Base-by-base conservation (phyloP, 2,797 vertebrate genomes). In the Nasua narica region DNA sequence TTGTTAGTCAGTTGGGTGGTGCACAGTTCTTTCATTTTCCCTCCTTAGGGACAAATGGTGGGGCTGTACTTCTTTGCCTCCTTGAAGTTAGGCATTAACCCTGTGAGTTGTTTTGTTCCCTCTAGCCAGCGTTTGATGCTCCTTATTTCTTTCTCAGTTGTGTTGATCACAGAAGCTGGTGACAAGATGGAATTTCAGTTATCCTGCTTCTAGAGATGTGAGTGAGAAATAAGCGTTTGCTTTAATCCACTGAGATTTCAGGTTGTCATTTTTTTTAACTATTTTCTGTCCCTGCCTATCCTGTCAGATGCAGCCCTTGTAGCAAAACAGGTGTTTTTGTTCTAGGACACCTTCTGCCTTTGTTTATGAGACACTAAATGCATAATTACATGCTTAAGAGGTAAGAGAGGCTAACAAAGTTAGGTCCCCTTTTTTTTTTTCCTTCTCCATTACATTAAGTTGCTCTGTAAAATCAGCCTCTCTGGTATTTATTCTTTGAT, bases 381-480 rank as follows among this genome's bases (percentile, higher is more conserved):
- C 52, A 65, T 96, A 86, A 92, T 95, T 83, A 94, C 58, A 37
- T 90, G 32, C 35, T 95, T 92, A 50, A 65, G 37, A 76, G 72
- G 76, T 72, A 84, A 40, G 87, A 54, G 87, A 95, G 76, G 18
- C 79, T 96, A 77, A 94, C 18, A 78, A 90, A 12, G 25, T 72
- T 84, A 95, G 91, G 35, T n/a, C 18, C 29, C 3, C 3, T 43
- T 43, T 15, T 50, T 27, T 27, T 35, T 86, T 84, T 83, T 90
- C 35, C 65, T 85, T 91, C 56, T 89, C 54, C 2, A 70, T 91
- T 84, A 32, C 25, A 40, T 87, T 96, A 94, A 87, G 58, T 78
- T 84, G 43, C 82, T 93, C 94, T 87, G 62, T 69, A 92, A 94
- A 91, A 83, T 90, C n/a, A 69, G 90, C 72, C 76, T 86, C 15